Evolutionary conservation across 1,140 invertebrate genomes (phyloP).

Genomic region (Sminthurides bifidus): DNA sequence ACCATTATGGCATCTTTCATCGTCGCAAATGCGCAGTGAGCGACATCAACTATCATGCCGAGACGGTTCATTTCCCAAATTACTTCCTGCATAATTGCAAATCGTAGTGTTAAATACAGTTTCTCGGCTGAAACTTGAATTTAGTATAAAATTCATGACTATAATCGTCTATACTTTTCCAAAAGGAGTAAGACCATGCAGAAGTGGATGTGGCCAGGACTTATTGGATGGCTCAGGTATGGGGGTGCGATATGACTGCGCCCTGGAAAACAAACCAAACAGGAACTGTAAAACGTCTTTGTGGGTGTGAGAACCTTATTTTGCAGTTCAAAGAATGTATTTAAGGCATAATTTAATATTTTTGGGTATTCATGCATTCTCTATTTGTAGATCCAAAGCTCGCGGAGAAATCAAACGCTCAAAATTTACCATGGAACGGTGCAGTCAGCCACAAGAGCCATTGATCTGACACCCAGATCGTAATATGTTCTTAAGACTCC

Average conservation of each 20-base stretch:
- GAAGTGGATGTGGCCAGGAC: no score
- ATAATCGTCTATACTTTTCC: constrained; percentile 1
- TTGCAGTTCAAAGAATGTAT: no score
- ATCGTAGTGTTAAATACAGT: neutral
- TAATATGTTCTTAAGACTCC: constrained; percentile 40
- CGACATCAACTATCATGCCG: constrained; percentile 45
- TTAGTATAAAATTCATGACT: neutral
- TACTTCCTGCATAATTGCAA: constrained; percentile 12
- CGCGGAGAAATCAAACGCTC: no score
- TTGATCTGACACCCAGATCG: constrained; percentile 40
- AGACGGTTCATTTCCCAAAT: constrained; percentile 27
- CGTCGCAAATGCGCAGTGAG: constrained; percentile 40
- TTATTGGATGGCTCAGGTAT: no score
- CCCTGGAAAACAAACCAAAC: no score
- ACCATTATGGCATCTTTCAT: constrained; percentile 38
- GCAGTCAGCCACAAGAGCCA: constrained; percentile 43
- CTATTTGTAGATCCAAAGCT: no score
- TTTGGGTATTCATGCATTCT: no score
- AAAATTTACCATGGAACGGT: constrained; percentile 40
- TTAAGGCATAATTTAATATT: no score
- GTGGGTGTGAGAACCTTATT: no score
- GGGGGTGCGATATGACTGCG: constrained; percentile 35
- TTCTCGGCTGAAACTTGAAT: neutral
- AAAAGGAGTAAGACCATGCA: constrained; percentile 16
- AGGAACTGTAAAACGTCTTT: no score